Evolutionary conservation across 2,888 invertebrate genomes (phyloP), one percentile per base, ranked within the genome.

Genomic region (Callosobruchus maculatus): DNA sequence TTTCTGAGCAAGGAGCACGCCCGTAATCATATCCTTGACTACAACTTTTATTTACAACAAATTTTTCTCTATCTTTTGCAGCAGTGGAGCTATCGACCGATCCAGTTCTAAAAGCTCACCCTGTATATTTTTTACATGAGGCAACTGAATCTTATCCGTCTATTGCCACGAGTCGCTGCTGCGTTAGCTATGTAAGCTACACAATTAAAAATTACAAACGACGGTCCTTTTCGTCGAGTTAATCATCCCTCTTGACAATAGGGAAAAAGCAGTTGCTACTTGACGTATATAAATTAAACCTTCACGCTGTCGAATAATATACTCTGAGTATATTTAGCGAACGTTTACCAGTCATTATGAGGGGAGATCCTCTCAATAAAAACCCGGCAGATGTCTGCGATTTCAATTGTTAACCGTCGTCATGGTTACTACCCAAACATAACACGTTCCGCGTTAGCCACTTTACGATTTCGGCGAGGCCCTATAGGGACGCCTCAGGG

Each of bases 181-280:
- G 49, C 13, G 13, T 49, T 18, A 13, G 80, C 77, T 75, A 78
- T 78, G 79, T 78, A 77, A 78, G 78, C 78, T 78, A 75, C 79
- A 84, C 84, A 86, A 85, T 85, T 84, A 86, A 85, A 83, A 83
- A 82, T 83, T 84, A 85, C 85, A 86, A 85, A 84, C 84, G 82
- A 85, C 81, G 79, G 80, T 49, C 49, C 78, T 79, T 80, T 79
- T 78, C 76, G 77, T 82, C 81, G 83, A 83, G 80, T 72, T 72
- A 75, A 72, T 75, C 73, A 71, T 79, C 49, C 49, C 49, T 49
- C 74, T 74, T 77, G 81, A 84, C 84, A 84, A 84, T 83, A 79
- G 81, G 49, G 49, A 74, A 75, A 76, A 78, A 80, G 81, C 84
- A 82, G 81, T 82, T 82, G 81, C 74, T 74, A 73, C 78, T 80